phyloP scores from a whole-genome alignment of 1,140 invertebrate species.

The Drosophila quadrilineata region DNA sequence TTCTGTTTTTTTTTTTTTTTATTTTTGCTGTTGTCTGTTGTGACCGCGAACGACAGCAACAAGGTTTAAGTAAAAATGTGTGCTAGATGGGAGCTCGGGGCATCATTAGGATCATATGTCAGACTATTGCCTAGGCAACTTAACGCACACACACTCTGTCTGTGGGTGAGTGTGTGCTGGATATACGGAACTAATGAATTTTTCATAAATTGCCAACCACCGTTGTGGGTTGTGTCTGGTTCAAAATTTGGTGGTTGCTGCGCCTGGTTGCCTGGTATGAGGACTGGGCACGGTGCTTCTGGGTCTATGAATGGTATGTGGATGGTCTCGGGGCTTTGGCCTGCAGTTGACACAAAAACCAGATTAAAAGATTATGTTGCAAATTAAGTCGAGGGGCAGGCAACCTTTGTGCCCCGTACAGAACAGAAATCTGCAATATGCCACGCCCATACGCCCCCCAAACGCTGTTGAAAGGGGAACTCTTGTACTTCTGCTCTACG shows the following conservation, averaged over 20 bases:
- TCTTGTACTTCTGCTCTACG: no score
- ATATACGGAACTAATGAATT: constrained; percentile 67
- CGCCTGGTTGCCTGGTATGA: not conserved
- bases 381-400: constrained; percentile 69
- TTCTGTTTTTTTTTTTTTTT: not conserved
- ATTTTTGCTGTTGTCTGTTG: not conserved
- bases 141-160: no score
- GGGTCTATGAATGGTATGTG: not conserved
- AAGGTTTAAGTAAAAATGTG: constrained; percentile 44
- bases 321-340: constrained; percentile 6
- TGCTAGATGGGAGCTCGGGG: constrained; percentile 44
- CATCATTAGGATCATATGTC: constrained; percentile 71
- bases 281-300: constrained; percentile 12
- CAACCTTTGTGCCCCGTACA: constrained; percentile 10
- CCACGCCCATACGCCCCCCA: constrained; percentile 15
- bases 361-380: constrained; percentile 78
- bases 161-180: not conserved
- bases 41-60: constrained; percentile 24
- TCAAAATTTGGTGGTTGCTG: no score
- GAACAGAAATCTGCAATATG: constrained; percentile 9
- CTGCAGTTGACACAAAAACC: constrained; percentile 76
- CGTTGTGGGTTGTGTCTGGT: constrained; percentile 36
- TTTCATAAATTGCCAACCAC: constrained; percentile 66
- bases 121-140: constrained; percentile 20
- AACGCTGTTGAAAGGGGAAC: no score